Evolutionary conservation across 2,888 invertebrate genomes (phyloP).

Genomic region (Desoria tigrina): DNA sequence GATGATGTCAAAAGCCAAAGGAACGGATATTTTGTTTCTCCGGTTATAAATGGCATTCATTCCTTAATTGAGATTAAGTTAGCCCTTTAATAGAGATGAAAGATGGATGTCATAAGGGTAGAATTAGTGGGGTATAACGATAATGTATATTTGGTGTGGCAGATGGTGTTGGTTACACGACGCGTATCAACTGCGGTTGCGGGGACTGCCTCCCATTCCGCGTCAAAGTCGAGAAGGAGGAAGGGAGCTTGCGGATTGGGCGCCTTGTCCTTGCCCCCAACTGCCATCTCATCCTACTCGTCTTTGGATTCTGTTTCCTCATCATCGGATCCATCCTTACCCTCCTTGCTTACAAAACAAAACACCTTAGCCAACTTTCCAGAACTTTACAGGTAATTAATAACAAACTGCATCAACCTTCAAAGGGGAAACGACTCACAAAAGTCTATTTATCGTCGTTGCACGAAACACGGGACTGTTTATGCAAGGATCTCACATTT

Average conservation of each 20-base stretch:
- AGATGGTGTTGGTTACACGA: constrained; percentile 26
- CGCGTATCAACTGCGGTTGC: constrained; percentile 49
- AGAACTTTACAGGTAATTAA: not conserved
- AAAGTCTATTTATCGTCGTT: no score
- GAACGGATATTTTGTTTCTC: no score
- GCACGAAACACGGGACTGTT: no score
- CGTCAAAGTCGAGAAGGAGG: constrained; percentile 50
- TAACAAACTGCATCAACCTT: not conserved
- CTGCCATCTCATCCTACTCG: constrained; percentile 49
- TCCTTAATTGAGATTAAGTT: no score
- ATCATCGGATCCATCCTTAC: constrained; percentile 49
- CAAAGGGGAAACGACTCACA: no score
- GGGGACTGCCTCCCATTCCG: constrained; percentile 43
- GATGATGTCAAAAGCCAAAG: no score
- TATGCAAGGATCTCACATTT: no score
- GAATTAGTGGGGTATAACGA: no score
- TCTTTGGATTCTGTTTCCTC: constrained; percentile 52
- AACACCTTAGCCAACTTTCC: not conserved
- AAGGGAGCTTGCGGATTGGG: constrained; percentile 48
- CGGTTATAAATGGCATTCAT: no score
- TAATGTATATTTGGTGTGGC: not conserved
- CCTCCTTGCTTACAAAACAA: constrained; percentile 45
- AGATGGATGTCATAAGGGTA: no score
- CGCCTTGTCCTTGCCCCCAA: constrained; percentile 47
- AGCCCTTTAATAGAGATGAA: no score